Evolutionary conservation across 2,797 vertebrate genomes (phyloP).

Genomic region (Remorina albescens): DNA sequence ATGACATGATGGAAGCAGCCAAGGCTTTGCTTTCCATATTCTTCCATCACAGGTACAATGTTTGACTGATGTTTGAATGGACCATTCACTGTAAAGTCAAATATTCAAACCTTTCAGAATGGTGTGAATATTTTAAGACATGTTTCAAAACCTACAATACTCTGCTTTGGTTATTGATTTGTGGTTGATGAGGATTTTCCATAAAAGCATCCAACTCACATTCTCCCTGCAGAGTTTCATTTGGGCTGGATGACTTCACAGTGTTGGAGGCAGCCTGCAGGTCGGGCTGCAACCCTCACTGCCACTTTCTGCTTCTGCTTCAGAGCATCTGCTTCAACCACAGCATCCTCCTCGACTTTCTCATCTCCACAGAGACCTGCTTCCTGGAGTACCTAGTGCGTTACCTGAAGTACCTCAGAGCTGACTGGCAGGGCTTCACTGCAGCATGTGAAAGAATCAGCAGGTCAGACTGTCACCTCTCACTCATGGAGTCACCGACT

Average conservation of each 20-base stretch:
- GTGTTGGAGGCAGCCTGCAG: conserved; percentile 60
- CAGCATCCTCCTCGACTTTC: conserved; percentile 92
- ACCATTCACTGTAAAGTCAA: too few relatives aligned
- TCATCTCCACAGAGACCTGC: conserved; percentile 96
- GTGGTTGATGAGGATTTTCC: too few relatives aligned
- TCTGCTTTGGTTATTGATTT: too few relatives aligned
- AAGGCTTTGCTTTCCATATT: conserved; percentile 86
- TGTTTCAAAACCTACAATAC: not conserved
- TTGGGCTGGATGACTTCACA: conserved; percentile 10
- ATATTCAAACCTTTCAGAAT: too few relatives aligned
- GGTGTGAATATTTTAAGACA: not conserved
- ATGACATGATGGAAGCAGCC: conserved; percentile 94
- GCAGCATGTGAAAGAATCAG: conserved; percentile 74
- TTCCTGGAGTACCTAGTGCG: conserved; percentile 94
- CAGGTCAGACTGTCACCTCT: not conserved
- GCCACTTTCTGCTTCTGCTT: conserved; percentile 90
- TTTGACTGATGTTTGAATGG: too few relatives aligned
- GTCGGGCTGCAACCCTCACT: conserved; percentile 92
- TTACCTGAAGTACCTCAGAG: conserved; percentile 89
- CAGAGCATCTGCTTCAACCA: conserved; percentile 90
- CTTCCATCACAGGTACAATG: conserved; percentile 77
- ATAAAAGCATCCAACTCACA: too few relatives aligned
- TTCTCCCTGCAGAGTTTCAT: conserved; percentile 38
- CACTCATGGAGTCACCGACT: not conserved
- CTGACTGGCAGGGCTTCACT: conserved; percentile 84